Evolutionary conservation across 2,113 vertebrate genomes (phyloP).

Genomic region (Microtus montanus): DNA sequence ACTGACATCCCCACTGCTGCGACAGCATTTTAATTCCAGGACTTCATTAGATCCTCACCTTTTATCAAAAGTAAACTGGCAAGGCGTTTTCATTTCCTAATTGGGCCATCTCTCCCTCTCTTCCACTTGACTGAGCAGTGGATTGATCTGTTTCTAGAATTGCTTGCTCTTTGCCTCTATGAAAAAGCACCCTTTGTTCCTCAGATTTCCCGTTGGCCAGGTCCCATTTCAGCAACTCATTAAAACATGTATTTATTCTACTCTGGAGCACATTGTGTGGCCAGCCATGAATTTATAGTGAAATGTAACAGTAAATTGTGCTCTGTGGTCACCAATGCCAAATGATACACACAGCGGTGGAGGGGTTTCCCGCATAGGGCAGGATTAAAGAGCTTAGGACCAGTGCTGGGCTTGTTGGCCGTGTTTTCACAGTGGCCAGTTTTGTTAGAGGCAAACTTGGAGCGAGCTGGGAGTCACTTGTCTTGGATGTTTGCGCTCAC

Average conservation of each 20-base stretch:
- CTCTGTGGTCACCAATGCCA: slow-evolving; percentile 73
- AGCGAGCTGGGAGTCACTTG: slow-evolving; percentile 73
- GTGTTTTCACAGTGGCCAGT: slow-evolving; percentile 74
- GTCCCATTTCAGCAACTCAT: slow-evolving; percentile 71
- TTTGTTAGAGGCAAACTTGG: slow-evolving; percentile 69
- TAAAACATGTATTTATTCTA: slow-evolving; percentile 79
- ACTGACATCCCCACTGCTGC: not conserved
- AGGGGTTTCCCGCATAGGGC: slow-evolving; percentile 53
- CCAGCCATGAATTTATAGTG: slow-evolving; percentile 69
- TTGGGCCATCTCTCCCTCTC: not conserved
- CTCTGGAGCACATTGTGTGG: slow-evolving; percentile 70
- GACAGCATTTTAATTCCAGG: slow-evolving; percentile 19
- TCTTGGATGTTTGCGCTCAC: slow-evolving; percentile 63
- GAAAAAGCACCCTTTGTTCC: slow-evolving; percentile 73
- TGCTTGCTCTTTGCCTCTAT: slow-evolving; percentile 58
- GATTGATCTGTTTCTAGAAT: slow-evolving; percentile 71
- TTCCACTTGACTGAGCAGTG: slow-evolving; percentile 46
- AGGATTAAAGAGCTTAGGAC: slow-evolving; percentile 72
- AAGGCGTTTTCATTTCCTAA: slow-evolving; percentile 55
- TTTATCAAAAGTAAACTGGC: slow-evolving; percentile 30
- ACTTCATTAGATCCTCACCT: not conserved
- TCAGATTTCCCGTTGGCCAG: slow-evolving; percentile 59
- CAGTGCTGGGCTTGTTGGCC: slow-evolving; percentile 57
- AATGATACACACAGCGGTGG: slow-evolving; percentile 67
- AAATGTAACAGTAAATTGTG: slow-evolving; percentile 78